A percentile compares a stretch with the other conserved stretches of the same genome.
These are phyloP conservation scores for Drosophila rufa DNA, from an alignment of 1,140 invertebrate genomes.

Conservation along the genomic window DNA sequence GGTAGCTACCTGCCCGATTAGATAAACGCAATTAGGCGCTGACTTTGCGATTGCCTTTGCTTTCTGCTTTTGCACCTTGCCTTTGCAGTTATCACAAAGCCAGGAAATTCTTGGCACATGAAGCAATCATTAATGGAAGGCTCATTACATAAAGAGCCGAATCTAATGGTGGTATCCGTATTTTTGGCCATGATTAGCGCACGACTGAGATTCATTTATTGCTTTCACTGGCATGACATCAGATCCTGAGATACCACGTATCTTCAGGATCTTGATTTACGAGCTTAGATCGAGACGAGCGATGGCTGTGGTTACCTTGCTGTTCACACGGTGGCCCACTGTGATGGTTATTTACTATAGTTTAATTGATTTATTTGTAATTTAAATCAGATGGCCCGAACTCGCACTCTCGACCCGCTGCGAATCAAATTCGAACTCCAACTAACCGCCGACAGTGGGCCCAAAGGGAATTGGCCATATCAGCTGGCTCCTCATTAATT, in stretches of 20 bases:
- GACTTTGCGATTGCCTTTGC: slow-evolving; percentile 41
- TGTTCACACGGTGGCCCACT: slow-evolving; percentile 33
- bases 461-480: slow-evolving; percentile 52
- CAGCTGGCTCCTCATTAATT: slow-evolving; percentile 71
- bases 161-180: slow-evolving; percentile 39
- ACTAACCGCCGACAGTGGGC: slow-evolving; percentile 62
- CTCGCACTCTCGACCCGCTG: slow-evolving; percentile 68
- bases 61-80: slow-evolving; percentile 50
- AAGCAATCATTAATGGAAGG: slow-evolving; percentile 65
- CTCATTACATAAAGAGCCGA: slow-evolving; percentile 62
- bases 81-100: slow-evolving; percentile 59
- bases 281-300: neutral
- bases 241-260: slow-evolving; percentile 49
- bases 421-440: slow-evolving; percentile 73
- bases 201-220: slow-evolving; percentile 30
- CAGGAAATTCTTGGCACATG: slow-evolving; percentile 71
- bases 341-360: slow-evolving; percentile 12
- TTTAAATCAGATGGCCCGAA: slow-evolving; percentile 20
- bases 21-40: slow-evolving; percentile 65
- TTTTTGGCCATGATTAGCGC: slow-evolving; percentile 56
- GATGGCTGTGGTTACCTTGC: slow-evolving; percentile 33
- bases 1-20: slow-evolving; percentile 55
- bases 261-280: slow-evolving; percentile 67
- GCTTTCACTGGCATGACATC: slow-evolving; percentile 58
- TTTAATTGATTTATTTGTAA: slow-evolving; percentile 1